Conservation (phyloP, 2,888 invertebrate genomes). For the Pedicia rivosa region DNA sequence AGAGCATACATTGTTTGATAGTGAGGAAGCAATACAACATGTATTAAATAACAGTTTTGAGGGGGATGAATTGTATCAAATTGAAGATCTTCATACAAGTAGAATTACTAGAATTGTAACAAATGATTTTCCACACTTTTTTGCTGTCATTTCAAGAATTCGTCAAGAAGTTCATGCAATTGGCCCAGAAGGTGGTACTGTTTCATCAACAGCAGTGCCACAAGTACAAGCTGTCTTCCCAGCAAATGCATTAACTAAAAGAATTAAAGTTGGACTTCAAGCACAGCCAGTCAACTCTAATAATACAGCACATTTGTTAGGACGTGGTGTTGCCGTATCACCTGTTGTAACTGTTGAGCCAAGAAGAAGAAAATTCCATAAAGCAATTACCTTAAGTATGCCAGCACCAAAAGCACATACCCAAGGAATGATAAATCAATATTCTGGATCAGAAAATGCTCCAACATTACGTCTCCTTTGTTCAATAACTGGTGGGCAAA, state of each 20-base stretch:
- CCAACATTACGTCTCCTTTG: slow-evolving; percentile 82
- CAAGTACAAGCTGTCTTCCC: slow-evolving; percentile 79
- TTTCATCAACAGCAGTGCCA: slow-evolving; percentile 86
- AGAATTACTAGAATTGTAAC: slow-evolving; percentile 89
- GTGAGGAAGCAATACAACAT: slow-evolving; percentile 78
- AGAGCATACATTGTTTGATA: slow-evolving; percentile 78
- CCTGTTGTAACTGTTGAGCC: slow-evolving; percentile 98
- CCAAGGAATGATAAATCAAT: slow-evolving; percentile 68
- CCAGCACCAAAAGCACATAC: slow-evolving; percentile 57
- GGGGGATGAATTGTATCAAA: slow-evolving; percentile 55
- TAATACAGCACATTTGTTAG: slow-evolving; percentile 70
- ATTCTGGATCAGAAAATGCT: slow-evolving; percentile 54
- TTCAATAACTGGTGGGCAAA: slow-evolving; percentile 92
- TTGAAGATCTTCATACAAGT: slow-evolving; percentile 73
- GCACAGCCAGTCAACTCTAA: slow-evolving; percentile 87
- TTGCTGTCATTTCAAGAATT: slow-evolving; percentile 88
- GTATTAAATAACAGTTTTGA: slow-evolving; percentile 86
- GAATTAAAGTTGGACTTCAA: slow-evolving; percentile 95
- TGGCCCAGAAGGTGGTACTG: slow-evolving; percentile 94
- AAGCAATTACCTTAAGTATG: slow-evolving; percentile 92
- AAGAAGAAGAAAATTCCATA: slow-evolving; percentile 93
- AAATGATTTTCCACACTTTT: slow-evolving; percentile 95
- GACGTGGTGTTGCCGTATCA: slow-evolving; percentile 92
- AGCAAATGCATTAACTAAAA: slow-evolving; percentile 92
- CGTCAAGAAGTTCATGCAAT: slow-evolving; percentile 95